Evolutionary conservation across 1,140 invertebrate species (phyloP).

Genomic region (Nephila pilipes): DNA sequence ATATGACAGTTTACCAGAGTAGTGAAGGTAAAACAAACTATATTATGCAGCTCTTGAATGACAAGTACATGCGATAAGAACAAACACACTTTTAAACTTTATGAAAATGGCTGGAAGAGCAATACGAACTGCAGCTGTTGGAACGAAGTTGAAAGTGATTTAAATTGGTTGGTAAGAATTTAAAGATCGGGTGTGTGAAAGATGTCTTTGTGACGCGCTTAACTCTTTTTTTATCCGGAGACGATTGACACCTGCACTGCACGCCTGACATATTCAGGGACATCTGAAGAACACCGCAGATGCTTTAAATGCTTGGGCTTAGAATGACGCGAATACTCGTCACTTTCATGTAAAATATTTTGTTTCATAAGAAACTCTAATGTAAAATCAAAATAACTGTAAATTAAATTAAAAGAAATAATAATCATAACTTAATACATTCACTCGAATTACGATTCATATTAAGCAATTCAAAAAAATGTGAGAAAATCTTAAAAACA

Average conservation of each 20-base stretch:
- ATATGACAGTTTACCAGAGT: not conserved
- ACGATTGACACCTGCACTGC: conserved; percentile 8
- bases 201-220: not conserved
- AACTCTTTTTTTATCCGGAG: not conserved
- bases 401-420: no score
- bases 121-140: not conserved
- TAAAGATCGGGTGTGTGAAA: not conserved
- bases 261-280: not conserved
- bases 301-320: not conserved
- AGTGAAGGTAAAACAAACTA: not conserved
- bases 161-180: not conserved
- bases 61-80: not conserved
- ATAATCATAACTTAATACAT: no score
- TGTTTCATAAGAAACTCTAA: not conserved
- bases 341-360: not conserved
- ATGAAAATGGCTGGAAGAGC: not conserved
- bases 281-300: not conserved
- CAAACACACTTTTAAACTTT: not conserved
- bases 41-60: not conserved
- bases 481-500: no score
- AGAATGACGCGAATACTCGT: not conserved
- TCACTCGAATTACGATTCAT: no score
- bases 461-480: no score
- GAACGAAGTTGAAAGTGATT: not conserved
- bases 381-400: no score